Evolutionary conservation across 2,797 vertebrate genomes (phyloP), one percentile per base, ranked within the genome.

Genomic region (Melanotaenia boesemani): DNA sequence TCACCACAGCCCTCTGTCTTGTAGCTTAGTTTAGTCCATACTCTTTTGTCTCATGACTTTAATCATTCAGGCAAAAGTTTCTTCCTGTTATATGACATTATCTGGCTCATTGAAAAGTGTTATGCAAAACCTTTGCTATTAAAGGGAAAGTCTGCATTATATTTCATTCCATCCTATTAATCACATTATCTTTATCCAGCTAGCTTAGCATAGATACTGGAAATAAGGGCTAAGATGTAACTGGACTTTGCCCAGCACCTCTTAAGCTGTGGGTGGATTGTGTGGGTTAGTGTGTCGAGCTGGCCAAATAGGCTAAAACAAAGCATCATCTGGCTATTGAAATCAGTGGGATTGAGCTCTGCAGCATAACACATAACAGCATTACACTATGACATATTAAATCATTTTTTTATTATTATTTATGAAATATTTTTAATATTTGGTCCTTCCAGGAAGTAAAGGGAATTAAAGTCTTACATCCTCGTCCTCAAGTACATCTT

Each of bases 31-130:
- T 72, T 24, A 50, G 36, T 59, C 76, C 54, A 54, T 15, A 41
- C 67, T 24, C 26, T 66, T 39, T 55, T 30, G 44, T 59, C 63
- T 78, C 30, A 57, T 28, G 54, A 57, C 67, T 74, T 77, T 81
- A 56, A 76, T 83, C 57, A 82, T 72, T 59, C 54, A 65, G 34
- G 63, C 61, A 62, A 69, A 72, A 65, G 20, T 22, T 0, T 48
- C 12, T 67, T 55, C 30, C 8, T 44, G 46, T 46, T 59, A 37
- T 41, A 41, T 37, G 2, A 18, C 36, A 62, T 36, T 64, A 44
- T 50, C 26, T 67, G 56, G 30, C 13, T 20, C 22, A 28, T 11
- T 18, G 20, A 58, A 44, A 18, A 67, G 22, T 24, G 28, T 26
- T 37, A 63, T 22, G 4, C 10, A 63, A 28, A 46, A 64, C 70